phyloP scores from a whole-genome alignment of 2,797 vertebrate species.

The Malurus splendens region DNA sequence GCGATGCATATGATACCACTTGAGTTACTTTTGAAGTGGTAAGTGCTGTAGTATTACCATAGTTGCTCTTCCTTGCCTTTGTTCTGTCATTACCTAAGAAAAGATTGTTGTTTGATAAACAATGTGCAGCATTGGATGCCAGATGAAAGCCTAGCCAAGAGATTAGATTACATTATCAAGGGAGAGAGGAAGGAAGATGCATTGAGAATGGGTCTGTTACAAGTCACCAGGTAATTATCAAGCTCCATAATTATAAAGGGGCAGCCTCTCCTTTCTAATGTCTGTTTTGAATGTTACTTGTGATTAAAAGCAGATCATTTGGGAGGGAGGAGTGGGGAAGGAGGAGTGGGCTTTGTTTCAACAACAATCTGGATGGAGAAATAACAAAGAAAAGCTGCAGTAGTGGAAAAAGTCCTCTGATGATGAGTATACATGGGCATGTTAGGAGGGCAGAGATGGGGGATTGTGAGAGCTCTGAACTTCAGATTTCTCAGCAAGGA shows the following conservation, averaged over 20 bases:
- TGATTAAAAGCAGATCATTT: conserved; percentile 63
- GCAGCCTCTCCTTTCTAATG: conserved; percentile 54
- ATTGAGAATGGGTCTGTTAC: conserved; percentile 33
- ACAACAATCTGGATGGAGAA: too few relatives aligned
- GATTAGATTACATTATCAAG: conserved; percentile 69
- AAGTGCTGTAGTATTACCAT: conserved; percentile 51
- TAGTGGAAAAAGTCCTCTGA: neutral
- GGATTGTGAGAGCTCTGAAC: neutral
- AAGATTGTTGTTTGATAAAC: conserved; percentile 68
- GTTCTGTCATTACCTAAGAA: conserved; percentile 61
- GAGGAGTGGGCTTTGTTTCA: neutral
- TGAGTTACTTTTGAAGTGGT: conserved; percentile 66
- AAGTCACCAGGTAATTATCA: conserved; percentile 69
- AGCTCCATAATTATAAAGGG: conserved; percentile 59
- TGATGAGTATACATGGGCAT: rapidly evolving
- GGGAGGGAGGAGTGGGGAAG: neutral
- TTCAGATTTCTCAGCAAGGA: neutral
- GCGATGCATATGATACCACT: conserved; percentile 25
- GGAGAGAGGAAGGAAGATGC: conserved; percentile 58
- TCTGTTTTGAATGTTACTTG: conserved; percentile 48
- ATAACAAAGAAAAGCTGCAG: neutral
- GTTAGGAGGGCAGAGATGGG: neutral
- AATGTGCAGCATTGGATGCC: conserved; percentile 54
- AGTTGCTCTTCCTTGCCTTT: conserved; percentile 62
- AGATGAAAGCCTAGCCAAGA: conserved; percentile 66